These are phyloP conservation scores for Machaerirhynchus nigripectus DNA, from an alignment of 2,113 vertebrate genomes.

Conservation along the genomic window DNA sequence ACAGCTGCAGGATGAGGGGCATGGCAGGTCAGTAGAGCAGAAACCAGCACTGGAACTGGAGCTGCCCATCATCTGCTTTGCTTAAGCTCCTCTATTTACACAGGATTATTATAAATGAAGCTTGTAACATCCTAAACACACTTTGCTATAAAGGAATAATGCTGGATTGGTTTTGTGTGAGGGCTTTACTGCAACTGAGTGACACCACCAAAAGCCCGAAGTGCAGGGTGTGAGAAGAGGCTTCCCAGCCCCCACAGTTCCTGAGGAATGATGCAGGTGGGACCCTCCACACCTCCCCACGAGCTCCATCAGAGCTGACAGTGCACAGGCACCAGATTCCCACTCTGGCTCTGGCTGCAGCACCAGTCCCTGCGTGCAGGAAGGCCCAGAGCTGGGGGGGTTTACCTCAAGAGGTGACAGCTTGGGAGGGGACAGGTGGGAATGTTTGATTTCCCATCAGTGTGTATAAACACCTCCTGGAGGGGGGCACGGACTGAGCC, in stretches of 20 bases:
- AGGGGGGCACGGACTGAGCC: neutral
- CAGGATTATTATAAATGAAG: neutral
- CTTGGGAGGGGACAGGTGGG: neutral
- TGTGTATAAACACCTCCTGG: fast-evolving
- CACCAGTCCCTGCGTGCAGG: fast-evolving
- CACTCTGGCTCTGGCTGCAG: neutral
- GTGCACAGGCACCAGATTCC: neutral
- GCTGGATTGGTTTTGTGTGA: neutral
- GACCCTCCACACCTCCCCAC: neutral
- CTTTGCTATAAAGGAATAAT: neutral
- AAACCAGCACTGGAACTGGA: neutral
- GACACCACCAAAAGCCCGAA: fast-evolving
- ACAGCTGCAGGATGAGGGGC: neutral
- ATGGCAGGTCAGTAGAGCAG: neutral
- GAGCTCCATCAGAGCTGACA: neutral
- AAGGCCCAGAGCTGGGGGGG: neutral
- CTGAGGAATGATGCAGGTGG: neutral
- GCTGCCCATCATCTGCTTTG: neutral
- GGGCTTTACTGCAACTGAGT: neutral
- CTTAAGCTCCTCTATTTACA: neutral
- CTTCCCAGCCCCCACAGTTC: fast-evolving
- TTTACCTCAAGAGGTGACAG: fast-evolving
- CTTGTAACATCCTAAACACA: neutral
- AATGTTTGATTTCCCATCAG: neutral
- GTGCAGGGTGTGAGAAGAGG: neutral